These are phyloP conservation scores for Cathartes aura DNA, from an alignment of 2,113 vertebrate species.

Conservation along the genomic window DNA sequence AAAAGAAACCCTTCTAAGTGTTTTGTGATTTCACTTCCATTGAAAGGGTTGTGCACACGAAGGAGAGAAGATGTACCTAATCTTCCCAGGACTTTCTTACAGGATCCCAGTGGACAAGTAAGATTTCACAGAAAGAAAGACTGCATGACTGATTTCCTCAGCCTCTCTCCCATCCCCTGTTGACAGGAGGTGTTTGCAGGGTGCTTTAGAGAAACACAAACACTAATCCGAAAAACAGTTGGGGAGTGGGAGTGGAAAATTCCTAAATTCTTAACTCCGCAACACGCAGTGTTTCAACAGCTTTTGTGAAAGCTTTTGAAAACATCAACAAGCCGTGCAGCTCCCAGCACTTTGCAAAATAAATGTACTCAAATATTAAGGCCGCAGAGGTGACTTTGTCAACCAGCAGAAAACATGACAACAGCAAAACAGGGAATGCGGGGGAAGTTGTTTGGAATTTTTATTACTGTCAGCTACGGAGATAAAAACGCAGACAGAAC, in stretches of 20 bases:
- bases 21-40: neutral
- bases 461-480: constrained; percentile 38
- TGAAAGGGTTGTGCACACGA: neutral
- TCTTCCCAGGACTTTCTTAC: neutral
- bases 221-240: constrained; percentile 6
- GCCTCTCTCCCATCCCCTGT: neutral
- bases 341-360: constrained; percentile 37
- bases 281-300: constrained; percentile 38
- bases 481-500: constrained; percentile 28
- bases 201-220: constrained; percentile 12
- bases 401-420: constrained; percentile 54
- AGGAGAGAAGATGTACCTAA: neutral
- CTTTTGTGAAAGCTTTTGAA: constrained; percentile 40
- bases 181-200: neutral
- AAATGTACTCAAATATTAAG: constrained; percentile 43
- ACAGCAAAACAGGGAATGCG: neutral
- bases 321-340: constrained; percentile 43
- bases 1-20: neutral
- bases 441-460: constrained; percentile 47
- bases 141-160: neutral
- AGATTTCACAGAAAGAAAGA: neutral
- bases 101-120: neutral
- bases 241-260: constrained; percentile 63
- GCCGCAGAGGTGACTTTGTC: constrained; percentile 17
- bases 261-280: constrained; percentile 27